Evolutionary conservation across 2,113 vertebrate genomes (phyloP), one percentile per base, ranked within the genome.

Genomic region (Andinoacara biseriatus): DNA sequence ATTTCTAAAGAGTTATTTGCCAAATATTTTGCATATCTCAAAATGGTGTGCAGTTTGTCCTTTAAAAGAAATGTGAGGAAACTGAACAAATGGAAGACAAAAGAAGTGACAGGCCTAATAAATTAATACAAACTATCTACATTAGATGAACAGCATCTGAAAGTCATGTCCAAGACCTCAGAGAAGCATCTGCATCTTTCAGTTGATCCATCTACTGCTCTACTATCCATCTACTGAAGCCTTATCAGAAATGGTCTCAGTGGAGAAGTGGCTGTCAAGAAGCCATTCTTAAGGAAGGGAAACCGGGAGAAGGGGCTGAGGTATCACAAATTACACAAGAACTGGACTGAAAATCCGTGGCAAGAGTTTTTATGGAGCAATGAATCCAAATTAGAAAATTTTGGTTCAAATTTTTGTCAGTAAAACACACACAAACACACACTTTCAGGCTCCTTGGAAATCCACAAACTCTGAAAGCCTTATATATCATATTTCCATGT

Each of bases 401-500:
- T 24, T 40, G 35, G 1, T 63, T 63, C 61, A 63, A 15, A 40
- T 0, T 40, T 5, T 63, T 0, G 22, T 40, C 61, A 63, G 7
- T 40, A 26, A 26, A 26, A 26, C 26, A 26, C 26, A 26, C 26
- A 26, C 26, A 26, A 26, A 26, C 26, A 26, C 26, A 26, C 26
- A 26, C 26, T 33, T 33, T 33, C 6, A 5, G 6, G 33, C 7
- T 35, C 33, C 33, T 7, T 35, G 5, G 33, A 35, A 7, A 31
- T 35, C 4, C 7, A 35, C 4, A 38, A 38, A 38, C 35, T 38
- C 35, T 38, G 35, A 9, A 9, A 9, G 9, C 2, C 9, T 38
- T 38, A 10, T 38, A 38, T 38, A 10, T 8, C 9, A 8, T 10
- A 38, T 38, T 38, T 38, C 9, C 35, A 38, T 38, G 35, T 38